Evolutionary conservation across 92 coral and sea anemone genomes (phyloP).

Genomic region (Meandrina meandrites): DNA sequence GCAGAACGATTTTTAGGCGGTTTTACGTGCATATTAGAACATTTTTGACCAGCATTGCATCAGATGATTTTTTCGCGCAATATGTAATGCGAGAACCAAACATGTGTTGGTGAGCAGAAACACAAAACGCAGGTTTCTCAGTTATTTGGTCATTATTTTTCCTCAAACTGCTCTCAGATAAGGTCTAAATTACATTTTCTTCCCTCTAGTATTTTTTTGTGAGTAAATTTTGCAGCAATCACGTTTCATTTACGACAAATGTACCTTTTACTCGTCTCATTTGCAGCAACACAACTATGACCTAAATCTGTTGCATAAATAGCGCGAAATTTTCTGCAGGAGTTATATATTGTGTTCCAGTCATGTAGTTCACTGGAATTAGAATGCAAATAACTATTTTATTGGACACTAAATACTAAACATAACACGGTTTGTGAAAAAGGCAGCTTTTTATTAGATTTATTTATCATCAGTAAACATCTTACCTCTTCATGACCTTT

Average conservation of each 20-base stretch:
- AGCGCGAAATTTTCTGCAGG: not conserved
- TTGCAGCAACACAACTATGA: not conserved
- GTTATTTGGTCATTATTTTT: not conserved
- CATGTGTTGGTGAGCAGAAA: not conserved
- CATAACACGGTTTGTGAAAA: not conserved
- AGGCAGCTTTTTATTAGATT: not conserved
- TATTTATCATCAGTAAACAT: not conserved
- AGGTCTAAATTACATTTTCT: not conserved
- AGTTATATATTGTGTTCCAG: not conserved
- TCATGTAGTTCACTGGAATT: not conserved
- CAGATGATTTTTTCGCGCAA: slow-evolving; percentile 1
- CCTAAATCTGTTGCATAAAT: not conserved
- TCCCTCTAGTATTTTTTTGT: not conserved
- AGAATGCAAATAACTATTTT: not conserved
- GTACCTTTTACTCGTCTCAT: not conserved
- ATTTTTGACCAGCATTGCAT: not conserved
- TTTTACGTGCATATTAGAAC: not conserved
- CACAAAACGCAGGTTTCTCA: not conserved
- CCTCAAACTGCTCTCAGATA: not conserved
- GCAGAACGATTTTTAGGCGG: not conserved
- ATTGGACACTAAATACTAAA: not conserved
- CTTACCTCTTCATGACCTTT: not conserved
- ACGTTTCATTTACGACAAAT: not conserved
- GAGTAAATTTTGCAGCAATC: not conserved
- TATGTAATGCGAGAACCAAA: not conserved